Evolutionary conservation across 2,888 invertebrate genomes (phyloP), one percentile per base, ranked within the genome.

Genomic region (Dicyrtoma fusca): DNA sequence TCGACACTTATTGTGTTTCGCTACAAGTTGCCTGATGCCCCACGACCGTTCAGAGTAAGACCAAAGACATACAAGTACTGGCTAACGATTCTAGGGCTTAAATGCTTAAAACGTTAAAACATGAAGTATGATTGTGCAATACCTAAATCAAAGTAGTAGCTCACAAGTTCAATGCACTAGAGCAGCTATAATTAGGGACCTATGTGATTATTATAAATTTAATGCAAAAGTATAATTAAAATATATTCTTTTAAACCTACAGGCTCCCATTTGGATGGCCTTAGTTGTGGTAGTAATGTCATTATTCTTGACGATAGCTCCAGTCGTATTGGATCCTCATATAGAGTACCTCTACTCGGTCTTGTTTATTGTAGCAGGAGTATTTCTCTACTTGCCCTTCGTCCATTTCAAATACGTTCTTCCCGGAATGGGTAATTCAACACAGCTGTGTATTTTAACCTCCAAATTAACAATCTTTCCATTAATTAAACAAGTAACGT

Each of bases 1-100:
- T 84, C 94, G 76, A 94, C 96, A 13, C 87, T 97, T 69, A 89
- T 97, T 82, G 92, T 96, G 73, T 92, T 97, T 91, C 87, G 97
- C 82, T 89, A 87, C 83, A 96, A 95, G 96, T 94, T 92, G 85
- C 94, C 94, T 74, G 92, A 95, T 85, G 91, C 91, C 83, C 92
- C 92, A 75, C 87, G 97, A 85, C 96, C 96, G 73, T 97, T 96
- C 84, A 96, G 94, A 90, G 92, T 92, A 83, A 19, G 4, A 73
- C 75, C 10, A 23, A 34, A n/a, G 2, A 25, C 49, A 25, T 21
- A n/a, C 14, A 47, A 66, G 34, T 14, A 23, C 11, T 10, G 5
- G 19, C 47, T 21, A 49, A 51, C 1, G 6, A 11, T 13, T 13
- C 23, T 17, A 65, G 17, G 34, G 19, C 49, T 23, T 49, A 49